Evolutionary conservation across 64 coral and sea anemone genomes (phyloP).

Genomic region (Porites australiensis): DNA sequence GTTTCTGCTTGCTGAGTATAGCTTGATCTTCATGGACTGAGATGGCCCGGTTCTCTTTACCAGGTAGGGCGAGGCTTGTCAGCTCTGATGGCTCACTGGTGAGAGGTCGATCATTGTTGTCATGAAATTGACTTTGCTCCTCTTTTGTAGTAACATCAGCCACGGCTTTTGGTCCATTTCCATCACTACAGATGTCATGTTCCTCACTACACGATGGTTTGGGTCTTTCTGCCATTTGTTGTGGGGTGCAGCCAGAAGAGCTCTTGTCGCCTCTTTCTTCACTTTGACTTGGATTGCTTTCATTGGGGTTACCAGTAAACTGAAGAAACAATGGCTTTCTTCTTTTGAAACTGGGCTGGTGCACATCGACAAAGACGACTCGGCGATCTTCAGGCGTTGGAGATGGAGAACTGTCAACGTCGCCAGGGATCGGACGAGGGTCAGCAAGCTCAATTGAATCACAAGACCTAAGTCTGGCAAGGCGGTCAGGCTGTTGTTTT

Average conservation of each 20-base stretch:
- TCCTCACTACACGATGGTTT: neutral
- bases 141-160: neutral
- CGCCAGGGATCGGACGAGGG: too few species aligned
- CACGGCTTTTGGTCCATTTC: neutral
- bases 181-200: neutral
- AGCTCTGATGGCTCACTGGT: too few species aligned
- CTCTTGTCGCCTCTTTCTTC: too few species aligned
- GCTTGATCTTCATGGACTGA: too few species aligned
- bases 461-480: neutral
- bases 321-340: neutral
- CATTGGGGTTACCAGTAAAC: neutral
- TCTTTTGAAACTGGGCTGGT: neutral
- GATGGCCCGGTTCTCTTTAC: too few species aligned
- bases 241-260: too few species aligned
- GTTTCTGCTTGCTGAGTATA: too few species aligned
- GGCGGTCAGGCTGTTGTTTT: neutral
- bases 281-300: neutral
- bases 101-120: too few species aligned
- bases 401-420: neutral
- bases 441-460: neutral
- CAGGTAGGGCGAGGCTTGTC: too few species aligned
- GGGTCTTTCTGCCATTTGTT: neutral
- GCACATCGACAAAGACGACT: neutral
- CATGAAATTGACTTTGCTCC: too few species aligned
- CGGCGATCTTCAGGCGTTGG: neutral